Conservation (phyloP, 2,888 invertebrate genomes). For the Altica lythri region DNA sequence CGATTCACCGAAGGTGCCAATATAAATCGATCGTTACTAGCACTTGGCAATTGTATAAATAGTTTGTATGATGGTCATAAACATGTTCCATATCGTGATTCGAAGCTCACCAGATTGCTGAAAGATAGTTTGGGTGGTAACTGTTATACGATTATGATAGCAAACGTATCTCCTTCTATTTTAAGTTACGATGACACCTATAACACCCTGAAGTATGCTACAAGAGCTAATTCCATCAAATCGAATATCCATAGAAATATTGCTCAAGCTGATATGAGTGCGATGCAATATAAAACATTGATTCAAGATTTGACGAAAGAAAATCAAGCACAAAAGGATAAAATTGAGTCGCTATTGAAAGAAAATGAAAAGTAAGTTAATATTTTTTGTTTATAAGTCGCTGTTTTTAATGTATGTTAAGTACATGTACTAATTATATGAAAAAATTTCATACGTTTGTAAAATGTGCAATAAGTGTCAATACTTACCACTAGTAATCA, state of each 20-base stretch:
- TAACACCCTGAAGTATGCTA: slow-evolving; percentile 88
- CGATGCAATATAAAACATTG: slow-evolving; percentile 73
- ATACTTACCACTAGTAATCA: no score
- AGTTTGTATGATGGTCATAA: slow-evolving; percentile 79
- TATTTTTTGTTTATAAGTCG: no score
- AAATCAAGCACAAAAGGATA: no score
- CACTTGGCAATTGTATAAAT: slow-evolving; percentile 89
- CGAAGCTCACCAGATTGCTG: slow-evolving; percentile 85
- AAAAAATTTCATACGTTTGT: no score
- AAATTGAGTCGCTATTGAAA: no score
- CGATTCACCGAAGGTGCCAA: slow-evolving; percentile 93
- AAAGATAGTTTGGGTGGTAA: slow-evolving; percentile 94
- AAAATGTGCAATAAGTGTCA: no score
- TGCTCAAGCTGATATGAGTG: slow-evolving; percentile 70
- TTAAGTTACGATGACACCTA: slow-evolving; percentile 87
- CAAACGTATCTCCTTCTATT: slow-evolving; percentile 83
- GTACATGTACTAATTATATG: no score
- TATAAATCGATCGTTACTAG: slow-evolving; percentile 88
- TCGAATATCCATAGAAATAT: slow-evolving; percentile 71
- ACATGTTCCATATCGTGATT: slow-evolving; percentile 87
- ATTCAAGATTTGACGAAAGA: slow-evolving; percentile 61
- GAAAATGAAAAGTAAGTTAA: no score
- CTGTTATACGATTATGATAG: slow-evolving; percentile 93
- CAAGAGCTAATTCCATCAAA: slow-evolving; percentile 82
- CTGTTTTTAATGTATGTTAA: no score